Evolutionary conservation across 2,797 vertebrate genomes (phyloP).

Genomic region (Salarias fasciatus): DNA sequence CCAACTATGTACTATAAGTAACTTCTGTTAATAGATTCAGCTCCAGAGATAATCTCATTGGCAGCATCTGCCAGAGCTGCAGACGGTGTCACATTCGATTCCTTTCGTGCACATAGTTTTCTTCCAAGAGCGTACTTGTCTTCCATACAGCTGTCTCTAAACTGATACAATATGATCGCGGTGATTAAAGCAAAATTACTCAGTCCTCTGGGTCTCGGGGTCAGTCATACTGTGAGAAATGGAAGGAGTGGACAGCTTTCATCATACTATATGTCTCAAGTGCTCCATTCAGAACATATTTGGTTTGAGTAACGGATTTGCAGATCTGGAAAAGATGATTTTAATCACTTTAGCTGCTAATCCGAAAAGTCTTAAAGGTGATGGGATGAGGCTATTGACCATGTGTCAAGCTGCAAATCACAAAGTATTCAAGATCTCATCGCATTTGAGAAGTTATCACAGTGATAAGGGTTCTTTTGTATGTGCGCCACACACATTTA

Average conservation of each 20-base stretch:
- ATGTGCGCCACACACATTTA: constrained; percentile 29
- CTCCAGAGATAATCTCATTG: constrained; percentile 15
- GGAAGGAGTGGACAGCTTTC: constrained; percentile 9
- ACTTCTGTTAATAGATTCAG: constrained; percentile 21
- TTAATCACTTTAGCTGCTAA: constrained; percentile 56
- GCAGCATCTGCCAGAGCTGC: constrained; percentile 9
- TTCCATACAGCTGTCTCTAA: constrained; percentile 13
- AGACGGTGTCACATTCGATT: constrained; percentile 43
- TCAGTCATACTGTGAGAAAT: constrained; percentile 28
- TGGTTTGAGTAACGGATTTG: constrained; percentile 34
- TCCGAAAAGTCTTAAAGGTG: constrained; percentile 49
- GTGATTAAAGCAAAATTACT: constrained; percentile 41
- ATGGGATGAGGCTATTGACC: constrained; percentile 53
- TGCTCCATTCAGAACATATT: constrained; percentile 31
- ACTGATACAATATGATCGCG: constrained; percentile 34
- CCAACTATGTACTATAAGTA: not conserved
- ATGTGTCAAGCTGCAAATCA: constrained; percentile 56
- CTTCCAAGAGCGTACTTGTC: constrained; percentile 23
- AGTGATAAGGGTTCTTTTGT: constrained; percentile 44
- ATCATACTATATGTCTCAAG: constrained; percentile 27
- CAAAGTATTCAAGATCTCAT: constrained; percentile 40
- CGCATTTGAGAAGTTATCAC: constrained; percentile 39
- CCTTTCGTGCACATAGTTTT: constrained; percentile 21
- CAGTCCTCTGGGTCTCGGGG: constrained; percentile 21
- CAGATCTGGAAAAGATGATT: constrained; percentile 22